Conservation (phyloP, 1,140 invertebrate species). For the Chymomyza costata region DNA sequence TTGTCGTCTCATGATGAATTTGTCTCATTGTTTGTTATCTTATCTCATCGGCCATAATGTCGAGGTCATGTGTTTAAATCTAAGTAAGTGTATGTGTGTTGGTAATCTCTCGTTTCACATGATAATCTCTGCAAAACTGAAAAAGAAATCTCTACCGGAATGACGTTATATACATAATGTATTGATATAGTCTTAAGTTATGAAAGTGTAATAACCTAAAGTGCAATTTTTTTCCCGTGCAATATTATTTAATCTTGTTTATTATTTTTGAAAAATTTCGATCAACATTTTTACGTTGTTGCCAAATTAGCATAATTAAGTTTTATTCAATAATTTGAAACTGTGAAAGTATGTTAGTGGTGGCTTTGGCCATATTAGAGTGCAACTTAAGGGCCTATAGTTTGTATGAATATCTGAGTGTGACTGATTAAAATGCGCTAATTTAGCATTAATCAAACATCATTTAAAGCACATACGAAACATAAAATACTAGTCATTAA, state of each 20-base stretch:
- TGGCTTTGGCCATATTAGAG: constrained; percentile 5
- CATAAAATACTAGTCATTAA: constrained; percentile 53
- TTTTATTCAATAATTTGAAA: constrained; percentile 39
- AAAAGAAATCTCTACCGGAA: constrained; percentile 6
- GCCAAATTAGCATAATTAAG: constrained; percentile 68
- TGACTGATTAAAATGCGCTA: constrained; percentile 54
- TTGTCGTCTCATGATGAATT: too few relatives aligned
- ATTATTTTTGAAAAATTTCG: constrained; percentile 25
- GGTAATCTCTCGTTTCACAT: constrained; percentile 33
- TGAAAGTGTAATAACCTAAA: constrained; percentile 38
- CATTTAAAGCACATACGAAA: constrained; percentile 38
- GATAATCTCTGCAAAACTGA: constrained; percentile 23
- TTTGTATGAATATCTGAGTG: constrained; percentile 32
- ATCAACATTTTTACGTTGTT: constrained; percentile 47
- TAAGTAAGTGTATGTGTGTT: constrained; percentile 29
- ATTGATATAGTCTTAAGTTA: constrained; percentile 45
- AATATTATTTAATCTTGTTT: constrained; percentile 32
- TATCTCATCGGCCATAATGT: constrained; percentile 64
- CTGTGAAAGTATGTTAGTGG: constrained; percentile 13
- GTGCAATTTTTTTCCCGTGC: constrained; percentile 59
- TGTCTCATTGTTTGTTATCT: constrained; percentile 53
- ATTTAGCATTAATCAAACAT: constrained; percentile 39
- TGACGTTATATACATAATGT: constrained; percentile 22
- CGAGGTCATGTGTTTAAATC: constrained; percentile 31
- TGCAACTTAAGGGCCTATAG: too few relatives aligned